These are phyloP conservation scores for Acanthosepion pharaonis DNA, from an alignment of 2,888 invertebrate species.

Conservation along the genomic window DNA sequence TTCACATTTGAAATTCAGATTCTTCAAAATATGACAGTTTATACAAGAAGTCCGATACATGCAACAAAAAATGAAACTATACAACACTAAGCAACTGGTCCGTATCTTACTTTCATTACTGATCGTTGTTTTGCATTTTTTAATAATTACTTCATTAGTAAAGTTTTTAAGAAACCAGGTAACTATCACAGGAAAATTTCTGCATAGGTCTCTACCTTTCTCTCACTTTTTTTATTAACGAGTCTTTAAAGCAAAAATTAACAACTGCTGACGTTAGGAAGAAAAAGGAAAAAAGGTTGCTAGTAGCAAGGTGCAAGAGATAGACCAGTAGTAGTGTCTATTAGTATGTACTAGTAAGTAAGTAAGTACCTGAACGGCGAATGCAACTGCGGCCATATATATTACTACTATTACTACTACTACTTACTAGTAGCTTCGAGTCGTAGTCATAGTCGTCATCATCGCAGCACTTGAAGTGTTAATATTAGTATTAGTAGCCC, in stretches of 20 bases:
- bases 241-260: background rate
- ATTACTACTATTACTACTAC: background rate
- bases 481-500: slow-evolving; percentile 7
- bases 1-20: background rate
- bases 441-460: background rate
- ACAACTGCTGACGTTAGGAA: background rate
- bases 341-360: background rate
- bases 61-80: background rate
- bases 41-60: background rate
- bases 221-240: background rate
- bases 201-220: background rate
- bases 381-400: slow-evolving; percentile 33
- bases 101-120: background rate
- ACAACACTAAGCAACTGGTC: background rate
- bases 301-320: background rate
- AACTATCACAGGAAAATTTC: too few relatives aligned
- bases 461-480: background rate
- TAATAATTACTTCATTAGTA: background rate
- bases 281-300: background rate
- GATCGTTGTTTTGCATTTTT: background rate
- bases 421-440: background rate
- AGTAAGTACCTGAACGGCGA: slow-evolving; percentile 33
- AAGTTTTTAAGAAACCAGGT: background rate
- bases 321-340: background rate
- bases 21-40: background rate